These are phyloP conservation scores for Danio kyathit DNA, from an alignment of 2,797 vertebrate genomes.

Conservation along the genomic window DNA sequence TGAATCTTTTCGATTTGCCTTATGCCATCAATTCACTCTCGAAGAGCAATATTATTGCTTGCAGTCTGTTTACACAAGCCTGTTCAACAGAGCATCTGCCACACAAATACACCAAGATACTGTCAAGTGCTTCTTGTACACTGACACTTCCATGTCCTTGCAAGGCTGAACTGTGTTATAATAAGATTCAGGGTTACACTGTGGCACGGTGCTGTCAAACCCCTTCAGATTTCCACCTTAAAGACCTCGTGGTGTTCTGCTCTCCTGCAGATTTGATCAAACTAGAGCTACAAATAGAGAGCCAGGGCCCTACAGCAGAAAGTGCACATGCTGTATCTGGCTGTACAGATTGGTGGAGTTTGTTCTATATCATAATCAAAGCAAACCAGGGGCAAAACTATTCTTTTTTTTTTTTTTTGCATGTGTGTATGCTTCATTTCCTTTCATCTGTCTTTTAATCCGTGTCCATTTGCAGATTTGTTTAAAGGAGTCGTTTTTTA, in stretches of 20 bases:
- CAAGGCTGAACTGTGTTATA: conserved; percentile 21
- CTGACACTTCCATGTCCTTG: conserved; percentile 24
- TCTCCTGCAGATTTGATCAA: conserved; percentile 24
- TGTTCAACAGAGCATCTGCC: conserved; percentile 8
- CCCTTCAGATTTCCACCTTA: conserved; percentile 26
- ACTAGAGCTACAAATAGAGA: conserved; percentile 19
- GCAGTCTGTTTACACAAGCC: neutral
- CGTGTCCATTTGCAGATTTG: conserved; percentile 39
- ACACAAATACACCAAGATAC: conserved; percentile 17
- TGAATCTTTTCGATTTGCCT: conserved; percentile 18
- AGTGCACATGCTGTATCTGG: conserved; percentile 1
- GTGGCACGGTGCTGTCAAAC: conserved; percentile 14
- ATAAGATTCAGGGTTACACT: conserved; percentile 9
- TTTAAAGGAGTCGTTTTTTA: conserved; percentile 8
- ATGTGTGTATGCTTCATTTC: conserved; percentile 32
- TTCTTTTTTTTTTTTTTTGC: neutral
- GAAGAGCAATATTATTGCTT: neutral
- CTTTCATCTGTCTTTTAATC: conserved; percentile 32
- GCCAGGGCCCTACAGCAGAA: neutral
- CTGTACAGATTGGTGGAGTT: conserved; percentile 8
- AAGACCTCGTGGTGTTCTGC: conserved; percentile 11
- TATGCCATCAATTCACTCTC: conserved; percentile 3
- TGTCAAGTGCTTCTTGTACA: conserved; percentile 22
- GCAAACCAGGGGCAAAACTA: neutral
- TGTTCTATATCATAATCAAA: conserved; percentile 1